Conservation (phyloP, 2,797 vertebrate species). For the Fistularia commersonii region DNA sequence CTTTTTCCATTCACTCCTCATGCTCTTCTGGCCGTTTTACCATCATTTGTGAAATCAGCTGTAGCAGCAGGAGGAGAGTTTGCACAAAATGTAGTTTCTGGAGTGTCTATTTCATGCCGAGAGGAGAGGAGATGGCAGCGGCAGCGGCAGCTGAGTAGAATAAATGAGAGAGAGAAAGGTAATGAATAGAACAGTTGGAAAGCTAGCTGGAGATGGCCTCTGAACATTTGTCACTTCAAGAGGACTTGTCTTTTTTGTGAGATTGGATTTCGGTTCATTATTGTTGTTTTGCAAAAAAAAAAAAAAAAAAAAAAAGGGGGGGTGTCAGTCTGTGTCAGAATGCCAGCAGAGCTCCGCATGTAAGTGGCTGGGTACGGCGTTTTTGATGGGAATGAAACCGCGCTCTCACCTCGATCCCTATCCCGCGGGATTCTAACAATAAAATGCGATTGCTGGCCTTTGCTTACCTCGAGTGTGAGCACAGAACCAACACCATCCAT, state of each 20-base stretch:
- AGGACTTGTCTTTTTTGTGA: slow-evolving; percentile 59
- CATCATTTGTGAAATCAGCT: slow-evolving; percentile 80
- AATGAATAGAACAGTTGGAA: slow-evolving; percentile 69
- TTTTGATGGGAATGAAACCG: slow-evolving; percentile 24
- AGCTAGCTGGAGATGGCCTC: slow-evolving; percentile 47
- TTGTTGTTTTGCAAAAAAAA: slow-evolving; percentile 64
- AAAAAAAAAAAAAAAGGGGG: slow-evolving; percentile 2
- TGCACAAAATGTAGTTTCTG: slow-evolving; percentile 77
- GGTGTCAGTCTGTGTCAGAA: slow-evolving; percentile 23
- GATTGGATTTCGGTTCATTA: slow-evolving; percentile 73
- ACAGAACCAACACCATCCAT: slow-evolving; percentile 50
- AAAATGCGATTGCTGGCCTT: slow-evolving; percentile 47
- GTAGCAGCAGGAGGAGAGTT: slow-evolving; percentile 69
- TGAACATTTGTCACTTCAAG: slow-evolving; percentile 70
- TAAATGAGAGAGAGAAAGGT: slow-evolving; percentile 55
- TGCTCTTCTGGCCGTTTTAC: slow-evolving; percentile 66
- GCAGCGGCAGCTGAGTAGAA: slow-evolving; percentile 50
- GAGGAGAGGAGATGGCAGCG: slow-evolving; percentile 45
- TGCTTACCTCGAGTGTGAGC: slow-evolving; percentile 40
- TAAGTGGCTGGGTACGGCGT: slow-evolving; percentile 24
- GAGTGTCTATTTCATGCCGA: slow-evolving; percentile 70
- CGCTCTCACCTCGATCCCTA: slow-evolving; percentile 24
- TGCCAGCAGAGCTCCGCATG: slow-evolving; percentile 28
- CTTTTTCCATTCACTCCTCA: slow-evolving; percentile 71
- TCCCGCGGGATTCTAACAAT: slow-evolving; percentile 42